Base-by-base conservation (phyloP, 2,797 vertebrate species). In the Naso thynnoides region DNA sequence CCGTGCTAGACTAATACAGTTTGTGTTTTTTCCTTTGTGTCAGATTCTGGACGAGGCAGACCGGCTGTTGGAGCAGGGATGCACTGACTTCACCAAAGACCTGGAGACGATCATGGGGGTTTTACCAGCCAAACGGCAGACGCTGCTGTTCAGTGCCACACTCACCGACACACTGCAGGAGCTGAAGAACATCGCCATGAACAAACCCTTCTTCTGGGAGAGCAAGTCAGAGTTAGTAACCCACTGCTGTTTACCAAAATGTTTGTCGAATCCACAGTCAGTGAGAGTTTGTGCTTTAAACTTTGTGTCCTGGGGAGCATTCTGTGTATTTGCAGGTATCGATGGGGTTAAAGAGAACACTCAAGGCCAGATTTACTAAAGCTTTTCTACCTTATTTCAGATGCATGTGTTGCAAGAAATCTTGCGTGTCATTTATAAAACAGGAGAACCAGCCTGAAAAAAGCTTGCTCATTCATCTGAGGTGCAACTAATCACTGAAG, bases 31-130 rank as follows among this genome's bases (percentile, higher is more conserved):
- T 38, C 1, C 0, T 47, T 18, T 58, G n/a, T 60, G 47, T 48
- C 82, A 98, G 98, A 96, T 99, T 27, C 31, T 99, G 89, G 98
- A 99, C 0, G 98, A 99, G 81, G 98, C 98, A 0, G 98, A 99
- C 87, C 91, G 97, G 3, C 85, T 99, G 61, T 41, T 99, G 81
- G 98, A 99, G 67, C 96, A 99, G 74, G 97, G 97, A 59, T 97
- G 95, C 5, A 96, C 97, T 0, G 98, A 99, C 75, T 99, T 99
- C 92, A 97, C 94, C 0, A 88, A 94, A 0, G 98, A 99, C 92
- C 93, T 99, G 90, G 96, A 99, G 77, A 91, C 95, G 66, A 97
- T 99, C 56, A 85, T 99, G 82, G 89, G 79, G 0, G 87, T 88
- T 0, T 59, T 98, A 11, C 98, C 98, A 0, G 85, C 92, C 0